These are phyloP conservation scores for Megaceryle alcyon DNA, from an alignment of 2,797 vertebrate species.

Conservation along the genomic window DNA sequence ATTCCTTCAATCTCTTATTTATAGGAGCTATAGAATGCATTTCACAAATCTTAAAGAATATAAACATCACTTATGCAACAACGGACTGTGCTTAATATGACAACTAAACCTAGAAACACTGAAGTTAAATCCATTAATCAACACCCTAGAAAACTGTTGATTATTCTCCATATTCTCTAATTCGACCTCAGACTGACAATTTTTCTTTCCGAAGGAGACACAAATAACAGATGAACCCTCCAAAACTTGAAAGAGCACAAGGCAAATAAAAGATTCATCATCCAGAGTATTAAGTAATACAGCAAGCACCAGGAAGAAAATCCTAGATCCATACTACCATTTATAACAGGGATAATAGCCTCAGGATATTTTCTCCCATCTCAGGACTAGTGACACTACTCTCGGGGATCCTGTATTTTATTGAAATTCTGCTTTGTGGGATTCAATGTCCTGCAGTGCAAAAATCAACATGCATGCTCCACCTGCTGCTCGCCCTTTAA, in stretches of 20 bases:
- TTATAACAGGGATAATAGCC: neutral
- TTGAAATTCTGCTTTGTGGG: neutral
- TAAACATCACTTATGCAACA: neutral
- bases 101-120: neutral
- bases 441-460: neutral
- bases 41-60: neutral
- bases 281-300: neutral
- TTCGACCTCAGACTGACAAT: neutral
- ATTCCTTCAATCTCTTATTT: neutral
- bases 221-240: neutral
- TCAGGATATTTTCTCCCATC: neutral
- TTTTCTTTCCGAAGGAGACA: neutral
- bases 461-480: conserved; percentile 20
- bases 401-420: neutral
- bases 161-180: neutral
- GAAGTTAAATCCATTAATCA: neutral
- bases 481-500: neutral
- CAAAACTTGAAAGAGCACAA: neutral
- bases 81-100: neutral
- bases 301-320: neutral
- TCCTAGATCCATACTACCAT: neutral
- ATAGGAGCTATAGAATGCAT: neutral
- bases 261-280: neutral
- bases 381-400: neutral
- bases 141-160: neutral